Evolutionary conservation across 2,113 vertebrate genomes (phyloP).

Genomic region (Burhinus oedicnemus): DNA sequence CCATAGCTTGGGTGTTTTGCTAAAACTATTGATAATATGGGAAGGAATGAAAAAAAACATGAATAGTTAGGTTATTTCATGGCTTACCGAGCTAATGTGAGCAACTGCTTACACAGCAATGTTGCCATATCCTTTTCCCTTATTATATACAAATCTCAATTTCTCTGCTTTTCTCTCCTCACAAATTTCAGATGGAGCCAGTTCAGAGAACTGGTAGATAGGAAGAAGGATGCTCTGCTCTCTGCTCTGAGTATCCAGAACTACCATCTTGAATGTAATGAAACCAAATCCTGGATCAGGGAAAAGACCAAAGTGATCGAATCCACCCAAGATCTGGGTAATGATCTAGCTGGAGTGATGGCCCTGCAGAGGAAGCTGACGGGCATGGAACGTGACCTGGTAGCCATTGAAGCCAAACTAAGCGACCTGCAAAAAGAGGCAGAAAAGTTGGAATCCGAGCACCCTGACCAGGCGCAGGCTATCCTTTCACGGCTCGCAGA

Average conservation of each 20-base stretch:
- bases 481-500: slow-evolving; percentile 91
- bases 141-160: neutral
- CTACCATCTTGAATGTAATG: slow-evolving; percentile 98
- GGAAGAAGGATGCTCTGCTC: slow-evolving; percentile 92
- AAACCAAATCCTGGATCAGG: slow-evolving; percentile 99
- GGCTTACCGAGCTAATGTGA: neutral
- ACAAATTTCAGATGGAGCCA: slow-evolving; percentile 89
- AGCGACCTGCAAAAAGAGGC: slow-evolving; percentile 93
- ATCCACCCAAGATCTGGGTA: slow-evolving; percentile 97
- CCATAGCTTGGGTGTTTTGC: neutral
- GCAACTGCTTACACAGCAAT: neutral
- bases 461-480: slow-evolving; percentile 93
- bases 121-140: neutral
- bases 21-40: neutral
- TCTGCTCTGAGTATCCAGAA: slow-evolving; percentile 98
- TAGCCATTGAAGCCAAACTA: slow-evolving; percentile 95
- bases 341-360: slow-evolving; percentile 96
- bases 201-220: slow-evolving; percentile 96
- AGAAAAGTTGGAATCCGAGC: slow-evolving; percentile 87
- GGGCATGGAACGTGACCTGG: slow-evolving; percentile 96
- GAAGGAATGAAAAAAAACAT: neutral
- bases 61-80: neutral
- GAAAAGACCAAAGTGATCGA: slow-evolving; percentile 99
- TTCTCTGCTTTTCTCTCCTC: neutral
- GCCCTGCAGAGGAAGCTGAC: slow-evolving; percentile 97